Conservation (phyloP, 2,888 invertebrate species). For the Chaetogeoica ovagalla region DNA sequence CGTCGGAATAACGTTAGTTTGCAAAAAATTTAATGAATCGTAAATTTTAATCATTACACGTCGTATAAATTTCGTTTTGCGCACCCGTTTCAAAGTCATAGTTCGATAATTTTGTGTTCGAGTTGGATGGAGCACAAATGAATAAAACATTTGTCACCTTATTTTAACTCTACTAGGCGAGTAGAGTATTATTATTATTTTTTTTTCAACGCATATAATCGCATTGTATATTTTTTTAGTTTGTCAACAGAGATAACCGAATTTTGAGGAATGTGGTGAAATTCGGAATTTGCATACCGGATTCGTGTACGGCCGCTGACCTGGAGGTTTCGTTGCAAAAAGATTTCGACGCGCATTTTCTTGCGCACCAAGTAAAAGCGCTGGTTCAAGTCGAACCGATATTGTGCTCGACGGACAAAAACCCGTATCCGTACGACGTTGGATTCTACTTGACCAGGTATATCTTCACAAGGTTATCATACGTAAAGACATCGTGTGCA, state of each 20-base stretch:
- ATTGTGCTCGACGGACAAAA: conserved; percentile 16
- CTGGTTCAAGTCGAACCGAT: conserved; percentile 16
- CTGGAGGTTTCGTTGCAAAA: conserved; percentile 27
- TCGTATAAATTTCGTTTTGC: too few relatives aligned
- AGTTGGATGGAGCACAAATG: too few relatives aligned
- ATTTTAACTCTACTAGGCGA: too few relatives aligned
- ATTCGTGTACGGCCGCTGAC: conserved; percentile 20
- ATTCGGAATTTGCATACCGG: conserved; percentile 40
- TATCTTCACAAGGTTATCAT: neutral
- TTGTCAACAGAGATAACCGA: neutral
- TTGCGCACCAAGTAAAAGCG: conserved; percentile 20
- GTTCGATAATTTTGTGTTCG: too few relatives aligned
- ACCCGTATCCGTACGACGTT: conserved; percentile 29
- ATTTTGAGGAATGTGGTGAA: neutral
- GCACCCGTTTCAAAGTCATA: too few relatives aligned
- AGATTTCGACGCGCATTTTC: conserved; percentile 17
- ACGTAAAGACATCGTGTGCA: too few relatives aligned
- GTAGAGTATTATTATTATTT: too few relatives aligned
- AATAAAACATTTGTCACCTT: too few relatives aligned
- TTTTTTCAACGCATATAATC: too few relatives aligned
- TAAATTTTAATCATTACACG: too few relatives aligned
- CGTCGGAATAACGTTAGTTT: too few relatives aligned
- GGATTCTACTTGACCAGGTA: conserved; percentile 35
- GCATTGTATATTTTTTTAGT: neutral
- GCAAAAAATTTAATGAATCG: too few relatives aligned